A percentile compares a stretch with the other conserved stretches of the same genome.
These are phyloP conservation scores for Zosterops borbonicus DNA, from an alignment of 2,113 vertebrate species.

Conservation along the genomic window DNA sequence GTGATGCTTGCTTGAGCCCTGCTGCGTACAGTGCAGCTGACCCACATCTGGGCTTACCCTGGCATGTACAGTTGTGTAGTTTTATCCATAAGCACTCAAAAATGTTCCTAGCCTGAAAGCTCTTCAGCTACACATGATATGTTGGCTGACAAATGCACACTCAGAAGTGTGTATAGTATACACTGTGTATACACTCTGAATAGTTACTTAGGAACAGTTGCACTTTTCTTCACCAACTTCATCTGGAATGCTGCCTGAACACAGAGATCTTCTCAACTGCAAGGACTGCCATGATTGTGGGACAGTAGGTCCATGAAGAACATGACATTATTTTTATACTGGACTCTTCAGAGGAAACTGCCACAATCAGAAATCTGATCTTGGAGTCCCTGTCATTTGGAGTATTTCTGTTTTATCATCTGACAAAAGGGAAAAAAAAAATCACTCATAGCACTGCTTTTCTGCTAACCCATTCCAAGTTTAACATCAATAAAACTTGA, in stretches of 20 bases:
- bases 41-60: not conserved
- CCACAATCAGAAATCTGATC: not conserved
- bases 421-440: not conserved
- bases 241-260: not conserved
- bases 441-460: not conserved
- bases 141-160: not conserved
- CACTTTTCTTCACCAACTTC: not conserved
- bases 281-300: not conserved
- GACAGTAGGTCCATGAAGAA: not conserved
- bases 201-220: not conserved
- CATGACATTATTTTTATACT: not conserved
- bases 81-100: not conserved
- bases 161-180: not conserved
- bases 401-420: not conserved
- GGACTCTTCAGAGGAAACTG: not conserved
- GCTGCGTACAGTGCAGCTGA: not conserved
- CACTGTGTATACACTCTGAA: not conserved
- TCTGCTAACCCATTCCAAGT: conserved; percentile 22
- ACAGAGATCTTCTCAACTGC: not conserved
- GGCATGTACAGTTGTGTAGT: not conserved
- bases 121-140: not conserved
- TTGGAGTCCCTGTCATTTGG: not conserved
- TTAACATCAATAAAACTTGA: conserved; percentile 9
- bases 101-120: not conserved
- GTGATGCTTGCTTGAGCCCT: not conserved